Conservation (phyloP, 1,140 invertebrate species). For the Schmidtea mediterranea region DNA sequence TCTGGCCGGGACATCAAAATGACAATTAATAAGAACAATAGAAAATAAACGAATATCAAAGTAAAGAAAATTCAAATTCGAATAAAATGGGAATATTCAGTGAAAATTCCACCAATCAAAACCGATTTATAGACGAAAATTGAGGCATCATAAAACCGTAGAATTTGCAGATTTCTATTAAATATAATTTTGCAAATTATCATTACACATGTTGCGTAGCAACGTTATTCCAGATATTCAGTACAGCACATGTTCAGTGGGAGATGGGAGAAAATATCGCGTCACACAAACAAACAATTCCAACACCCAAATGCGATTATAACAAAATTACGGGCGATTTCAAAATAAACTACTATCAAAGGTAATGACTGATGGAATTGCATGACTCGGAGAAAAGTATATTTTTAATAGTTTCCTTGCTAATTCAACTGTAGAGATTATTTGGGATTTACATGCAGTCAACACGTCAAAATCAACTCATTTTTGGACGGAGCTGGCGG, state of each 20-base stretch:
- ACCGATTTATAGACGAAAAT: no score
- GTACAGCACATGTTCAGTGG: no score
- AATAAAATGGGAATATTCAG: not conserved
- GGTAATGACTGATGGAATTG: constrained; percentile 7
- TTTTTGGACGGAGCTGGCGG: constrained; percentile 49
- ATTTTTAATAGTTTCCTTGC: constrained; percentile 7
- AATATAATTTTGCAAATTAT: no score
- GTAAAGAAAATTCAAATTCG: not conserved
- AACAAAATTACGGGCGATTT: no score
- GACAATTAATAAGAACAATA: not conserved
- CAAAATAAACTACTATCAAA: constrained; percentile 1
- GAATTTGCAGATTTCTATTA: no score
- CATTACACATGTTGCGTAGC: no score
- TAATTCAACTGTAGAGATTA: constrained; percentile 6
- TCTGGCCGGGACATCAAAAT: not conserved
- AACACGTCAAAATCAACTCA: constrained; percentile 13
- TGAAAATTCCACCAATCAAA: not conserved
- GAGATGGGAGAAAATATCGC: no score
- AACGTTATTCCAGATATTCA: no score
- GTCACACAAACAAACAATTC: no score
- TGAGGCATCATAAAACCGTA: no score
- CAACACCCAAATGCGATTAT: no score
- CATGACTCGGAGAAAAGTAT: constrained; percentile 8
- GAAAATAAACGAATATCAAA: not conserved
- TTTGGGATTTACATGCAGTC: constrained; percentile 10